Percentiles rank a stretch among this genome's conserved stretches.
Conservation (phyloP, 2,888 invertebrate species). For the Andrena minutula region DNA sequence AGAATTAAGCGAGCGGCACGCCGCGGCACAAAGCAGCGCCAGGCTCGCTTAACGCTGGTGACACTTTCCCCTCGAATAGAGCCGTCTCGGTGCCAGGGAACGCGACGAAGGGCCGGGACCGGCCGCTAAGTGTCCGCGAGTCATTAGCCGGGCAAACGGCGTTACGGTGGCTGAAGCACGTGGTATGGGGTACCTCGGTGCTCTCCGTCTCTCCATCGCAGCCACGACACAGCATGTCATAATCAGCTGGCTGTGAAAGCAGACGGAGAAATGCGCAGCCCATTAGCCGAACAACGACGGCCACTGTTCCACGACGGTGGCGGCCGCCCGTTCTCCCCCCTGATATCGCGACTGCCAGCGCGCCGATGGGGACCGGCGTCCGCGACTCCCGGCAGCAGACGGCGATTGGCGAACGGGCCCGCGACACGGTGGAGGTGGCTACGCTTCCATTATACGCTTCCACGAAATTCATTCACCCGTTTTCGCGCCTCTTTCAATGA, state of each 20-base stretch:
- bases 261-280: slow-evolving; percentile 81
- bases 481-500: slow-evolving; percentile 69
- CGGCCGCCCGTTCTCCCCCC: slow-evolving; percentile 61
- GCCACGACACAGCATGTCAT: slow-evolving; percentile 83
- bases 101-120: slow-evolving; percentile 23
- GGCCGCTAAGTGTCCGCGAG: slow-evolving; percentile 79
- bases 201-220: slow-evolving; percentile 44
- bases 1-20: slow-evolving; percentile 23
- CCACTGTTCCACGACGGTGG: slow-evolving; percentile 72
- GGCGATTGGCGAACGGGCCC: slow-evolving; percentile 52
- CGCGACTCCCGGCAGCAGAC: slow-evolving; percentile 48
- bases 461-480: slow-evolving; percentile 70
- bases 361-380: slow-evolving; percentile 42
- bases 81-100: slow-evolving; percentile 35
- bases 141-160: slow-evolving; percentile 83
- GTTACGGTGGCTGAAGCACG: slow-evolving; percentile 82
- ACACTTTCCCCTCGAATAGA: slow-evolving; percentile 53
- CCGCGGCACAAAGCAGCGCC: slow-evolving; percentile 14
- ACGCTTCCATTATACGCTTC: slow-evolving; percentile 68
- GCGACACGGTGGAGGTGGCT: slow-evolving; percentile 50
- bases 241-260: slow-evolving; percentile 84
- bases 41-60: slow-evolving; percentile 22
- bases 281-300: slow-evolving; percentile 83
- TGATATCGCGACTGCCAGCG: slow-evolving; percentile 56
- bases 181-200: slow-evolving; percentile 74